Conservation (phyloP, 1,140 invertebrate genomes). For the Brachionus angularis region DNA sequence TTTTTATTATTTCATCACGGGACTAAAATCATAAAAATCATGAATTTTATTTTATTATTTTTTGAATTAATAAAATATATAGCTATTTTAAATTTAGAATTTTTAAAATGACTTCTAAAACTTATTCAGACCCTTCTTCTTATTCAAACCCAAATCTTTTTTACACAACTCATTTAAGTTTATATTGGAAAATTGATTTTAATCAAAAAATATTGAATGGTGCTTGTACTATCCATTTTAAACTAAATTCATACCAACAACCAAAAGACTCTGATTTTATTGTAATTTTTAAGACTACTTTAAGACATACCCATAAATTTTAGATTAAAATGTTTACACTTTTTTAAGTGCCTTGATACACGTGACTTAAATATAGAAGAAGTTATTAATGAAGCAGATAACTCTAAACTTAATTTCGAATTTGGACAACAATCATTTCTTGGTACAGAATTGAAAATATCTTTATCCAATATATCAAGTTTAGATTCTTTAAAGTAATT, state of each 20-base stretch:
- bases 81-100: not conserved
- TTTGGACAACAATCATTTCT: not conserved
- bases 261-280: not conserved
- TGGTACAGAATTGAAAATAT: conserved; percentile 21
- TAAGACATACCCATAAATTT: not conserved
- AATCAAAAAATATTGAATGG: not conserved
- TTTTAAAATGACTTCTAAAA: conserved; percentile 21
- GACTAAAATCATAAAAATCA: too few relatives aligned
- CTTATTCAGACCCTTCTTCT: conserved; percentile 16
- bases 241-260: not conserved
- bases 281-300: not conserved
- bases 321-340: not conserved
- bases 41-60: too few relatives aligned
- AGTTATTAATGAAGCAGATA: not conserved
- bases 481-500: too few relatives aligned
- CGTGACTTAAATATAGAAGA: conserved; percentile 20
- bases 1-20: too few relatives aligned
- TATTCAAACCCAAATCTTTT: conserved; percentile 27
- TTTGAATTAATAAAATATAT: too few relatives aligned
- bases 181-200: conserved; percentile 27
- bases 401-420: conserved; percentile 24
- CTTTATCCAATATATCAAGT: conserved; percentile 1
- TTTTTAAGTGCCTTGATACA: conserved; percentile 12
- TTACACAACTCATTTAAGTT: conserved; percentile 3
- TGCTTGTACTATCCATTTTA: not conserved